A percentile compares a stretch with the other conserved stretches of the same genome.
These are phyloP conservation scores for Charadrius vociferus DNA, from an alignment of 2,113 vertebrate genomes.

Conservation along the genomic window DNA sequence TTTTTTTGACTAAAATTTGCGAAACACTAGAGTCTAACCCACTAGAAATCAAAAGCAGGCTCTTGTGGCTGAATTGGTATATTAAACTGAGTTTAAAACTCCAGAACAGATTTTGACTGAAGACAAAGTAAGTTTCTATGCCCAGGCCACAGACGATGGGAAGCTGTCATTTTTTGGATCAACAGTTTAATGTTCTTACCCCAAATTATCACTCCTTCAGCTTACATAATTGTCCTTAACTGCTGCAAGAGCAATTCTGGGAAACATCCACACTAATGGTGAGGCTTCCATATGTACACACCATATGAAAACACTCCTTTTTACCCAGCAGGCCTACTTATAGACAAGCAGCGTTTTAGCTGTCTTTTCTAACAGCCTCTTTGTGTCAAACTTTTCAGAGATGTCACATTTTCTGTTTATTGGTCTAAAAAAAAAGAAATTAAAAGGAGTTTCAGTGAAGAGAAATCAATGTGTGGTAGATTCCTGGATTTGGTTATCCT, in stretches of 20 bases:
- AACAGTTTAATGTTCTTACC: background rate
- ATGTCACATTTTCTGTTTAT: background rate
- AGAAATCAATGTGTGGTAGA: background rate
- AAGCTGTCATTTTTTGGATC: background rate
- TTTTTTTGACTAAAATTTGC: background rate
- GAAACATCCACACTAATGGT: background rate
- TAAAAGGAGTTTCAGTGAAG: background rate
- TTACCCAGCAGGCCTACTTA: background rate
- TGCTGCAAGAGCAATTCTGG: background rate
- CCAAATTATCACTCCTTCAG: background rate
- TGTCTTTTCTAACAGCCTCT: background rate
- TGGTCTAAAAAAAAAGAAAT: background rate
- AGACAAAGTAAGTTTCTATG: background rate
- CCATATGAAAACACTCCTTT: background rate
- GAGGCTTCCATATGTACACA: background rate
- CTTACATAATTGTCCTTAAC: rapidly evolving
- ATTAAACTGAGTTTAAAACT: background rate
- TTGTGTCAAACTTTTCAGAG: background rate
- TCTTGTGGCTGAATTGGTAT: background rate
- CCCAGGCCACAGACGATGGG: rapidly evolving
- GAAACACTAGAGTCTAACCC: background rate
- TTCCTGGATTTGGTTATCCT: background rate
- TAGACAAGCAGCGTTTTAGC: background rate
- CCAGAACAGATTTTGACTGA: background rate
- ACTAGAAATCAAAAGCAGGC: background rate